Evolutionary conservation across 2,888 invertebrate genomes (phyloP).

Genomic region (Eulithis prunata): DNA sequence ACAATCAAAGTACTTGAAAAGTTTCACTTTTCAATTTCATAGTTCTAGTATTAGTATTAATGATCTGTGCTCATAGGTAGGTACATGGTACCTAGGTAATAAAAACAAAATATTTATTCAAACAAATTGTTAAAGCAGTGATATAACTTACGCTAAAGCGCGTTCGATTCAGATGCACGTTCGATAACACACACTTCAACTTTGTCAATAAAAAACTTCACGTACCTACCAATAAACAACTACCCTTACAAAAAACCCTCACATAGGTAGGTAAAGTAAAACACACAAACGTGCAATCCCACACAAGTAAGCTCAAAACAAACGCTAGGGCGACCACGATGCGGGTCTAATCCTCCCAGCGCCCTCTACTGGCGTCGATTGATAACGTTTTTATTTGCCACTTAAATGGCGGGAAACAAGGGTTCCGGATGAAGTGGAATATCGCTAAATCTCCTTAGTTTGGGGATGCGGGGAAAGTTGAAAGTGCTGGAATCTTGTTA

Average conservation of each 20-base stretch:
- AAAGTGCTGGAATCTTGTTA: constrained; percentile 41
- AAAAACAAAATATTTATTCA: too few relatives aligned
- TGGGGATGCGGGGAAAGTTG: constrained; percentile 40
- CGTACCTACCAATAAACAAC: too few relatives aligned
- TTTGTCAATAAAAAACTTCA: too few relatives aligned
- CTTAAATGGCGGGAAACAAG: constrained; percentile 58
- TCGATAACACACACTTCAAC: too few relatives aligned
- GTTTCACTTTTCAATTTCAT: too few relatives aligned
- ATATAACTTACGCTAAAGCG: too few relatives aligned
- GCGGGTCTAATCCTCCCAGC: constrained; percentile 50
- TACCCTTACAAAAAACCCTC: background rate
- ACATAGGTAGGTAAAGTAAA: constrained; percentile 3
- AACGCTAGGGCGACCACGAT: constrained; percentile 45
- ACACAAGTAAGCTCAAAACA: constrained; percentile 36
- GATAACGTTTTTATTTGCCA: constrained; percentile 68
- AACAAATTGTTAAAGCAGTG: too few relatives aligned
- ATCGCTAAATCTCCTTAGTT: constrained; percentile 52
- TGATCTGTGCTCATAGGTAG: too few relatives aligned
- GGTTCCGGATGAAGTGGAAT: constrained; percentile 52
- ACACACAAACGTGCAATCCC: constrained; percentile 8
- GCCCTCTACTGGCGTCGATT: constrained; percentile 51
- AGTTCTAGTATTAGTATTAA: too few relatives aligned
- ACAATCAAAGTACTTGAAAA: too few relatives aligned
- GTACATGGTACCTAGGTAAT: too few relatives aligned
- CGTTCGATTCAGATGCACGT: too few relatives aligned